These are phyloP conservation scores for Erebia ligea DNA, from an alignment of 2,888 invertebrate genomes.

Conservation along the genomic window DNA sequence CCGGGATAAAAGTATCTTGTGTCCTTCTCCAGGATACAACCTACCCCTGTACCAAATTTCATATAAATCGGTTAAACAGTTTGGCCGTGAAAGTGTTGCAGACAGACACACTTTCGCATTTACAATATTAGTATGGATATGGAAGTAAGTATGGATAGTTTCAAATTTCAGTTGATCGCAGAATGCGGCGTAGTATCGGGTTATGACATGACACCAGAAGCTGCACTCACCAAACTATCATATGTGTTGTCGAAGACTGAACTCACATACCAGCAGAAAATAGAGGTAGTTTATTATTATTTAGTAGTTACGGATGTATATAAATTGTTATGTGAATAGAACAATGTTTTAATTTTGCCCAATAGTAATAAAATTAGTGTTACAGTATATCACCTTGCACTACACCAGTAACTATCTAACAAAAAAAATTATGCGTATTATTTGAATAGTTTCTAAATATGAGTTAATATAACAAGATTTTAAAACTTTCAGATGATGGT, in stretches of 20 bases:
- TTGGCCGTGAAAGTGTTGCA: too few relatives aligned
- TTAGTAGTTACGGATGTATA: neutral
- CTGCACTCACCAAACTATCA: slow-evolving; percentile 94
- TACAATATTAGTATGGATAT: too few relatives aligned
- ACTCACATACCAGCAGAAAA: slow-evolving; percentile 85
- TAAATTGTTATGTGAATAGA: neutral
- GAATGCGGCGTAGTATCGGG: slow-evolving; percentile 91
- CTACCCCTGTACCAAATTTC: too few relatives aligned
- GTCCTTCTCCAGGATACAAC: too few relatives aligned
- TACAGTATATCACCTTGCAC: neutral
- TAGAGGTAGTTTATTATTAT: slow-evolving; percentile 71
- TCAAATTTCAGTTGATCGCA: slow-evolving; percentile 71
- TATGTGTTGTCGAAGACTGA: slow-evolving; percentile 93
- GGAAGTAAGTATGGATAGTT: too few relatives aligned
- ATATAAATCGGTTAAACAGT: too few relatives aligned
- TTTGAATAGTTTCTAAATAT: neutral
- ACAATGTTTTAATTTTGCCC: neutral
- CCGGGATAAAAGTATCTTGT: too few relatives aligned
- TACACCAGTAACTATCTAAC: neutral
- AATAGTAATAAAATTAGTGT: neutral
- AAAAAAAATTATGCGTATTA: neutral
- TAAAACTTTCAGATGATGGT: slow-evolving; percentile 86
- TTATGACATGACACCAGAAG: slow-evolving; percentile 96
- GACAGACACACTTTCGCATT: too few relatives aligned
- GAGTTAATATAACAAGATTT: neutral